These are phyloP conservation scores for Polyommatus iphigenia DNA, from an alignment of 2,888 invertebrate genomes.

Conservation along the genomic window DNA sequence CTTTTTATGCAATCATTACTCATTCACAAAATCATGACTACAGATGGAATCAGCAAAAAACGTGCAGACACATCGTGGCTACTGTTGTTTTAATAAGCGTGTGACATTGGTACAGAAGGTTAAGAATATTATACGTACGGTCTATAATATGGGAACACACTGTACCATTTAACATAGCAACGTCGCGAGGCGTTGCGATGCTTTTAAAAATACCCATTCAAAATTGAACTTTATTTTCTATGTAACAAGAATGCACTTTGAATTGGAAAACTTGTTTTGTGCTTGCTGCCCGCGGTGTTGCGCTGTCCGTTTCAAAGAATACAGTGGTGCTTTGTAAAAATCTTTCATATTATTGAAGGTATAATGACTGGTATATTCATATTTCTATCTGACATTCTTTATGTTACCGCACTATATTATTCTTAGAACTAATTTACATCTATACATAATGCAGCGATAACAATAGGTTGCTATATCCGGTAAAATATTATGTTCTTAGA, in stretches of 20 bases:
- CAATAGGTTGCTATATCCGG: background rate
- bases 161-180: too few species aligned
- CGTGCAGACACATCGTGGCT: background rate
- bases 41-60: background rate
- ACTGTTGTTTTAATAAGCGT: background rate
- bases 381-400: background rate
- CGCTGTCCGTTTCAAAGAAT: too few species aligned
- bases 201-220: too few species aligned
- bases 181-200: background rate
- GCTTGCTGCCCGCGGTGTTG: too few species aligned
- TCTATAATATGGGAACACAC: too few species aligned
- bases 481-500: background rate
- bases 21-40: slow-evolving; percentile 3
- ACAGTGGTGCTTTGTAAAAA: too few species aligned
- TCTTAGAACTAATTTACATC: background rate
- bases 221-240: too few species aligned
- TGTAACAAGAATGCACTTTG: too few species aligned
- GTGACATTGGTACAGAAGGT: background rate
- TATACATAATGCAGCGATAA: background rate
- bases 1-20: background rate
- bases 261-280: too few species aligned
- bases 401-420: background rate
- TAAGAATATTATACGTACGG: background rate
- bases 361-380: background rate
- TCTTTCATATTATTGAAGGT: too few species aligned